Base-by-base conservation (phyloP, 2,797 vertebrate species). In the Phalloptychus januarius region DNA sequence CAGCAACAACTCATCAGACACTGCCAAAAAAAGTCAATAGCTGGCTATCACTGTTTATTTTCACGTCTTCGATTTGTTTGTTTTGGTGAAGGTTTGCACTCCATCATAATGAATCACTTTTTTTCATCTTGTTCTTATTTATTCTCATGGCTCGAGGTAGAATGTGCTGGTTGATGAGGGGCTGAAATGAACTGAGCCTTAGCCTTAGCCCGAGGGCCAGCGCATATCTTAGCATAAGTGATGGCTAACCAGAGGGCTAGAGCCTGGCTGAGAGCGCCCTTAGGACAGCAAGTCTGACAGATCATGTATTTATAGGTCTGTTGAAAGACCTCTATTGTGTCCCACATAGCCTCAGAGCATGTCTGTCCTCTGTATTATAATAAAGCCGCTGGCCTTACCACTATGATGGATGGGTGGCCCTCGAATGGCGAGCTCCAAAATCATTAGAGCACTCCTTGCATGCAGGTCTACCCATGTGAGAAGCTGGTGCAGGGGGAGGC, bases 221-320 rank as follows among this genome's bases (percentile, higher is more conserved):
- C 90, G 94, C 94, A 96, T 96, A 96, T 95, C 94, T 96, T 95
- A 95, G 94, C 95, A 96, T 95, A 95, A 95, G 95, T 95, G 95
- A 96, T 95, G 95, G 95, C 90, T 87, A 69, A 94, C 95, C 95
- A 75, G 80, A 91, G 93, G 95, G 93, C 92, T 91, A 73, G 92
- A 94, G 92, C 92, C 92, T 85, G 85, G 92, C 93, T 92, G 94
- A 93, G 92, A 93, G 88, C 83, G 91, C 93, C 95, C 92, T 73
- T 87, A 94, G 95, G 95, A 93, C 90, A 93, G 87, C 94, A 88
- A 90, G 90, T 88, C 93, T 95, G 95, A 95, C 95, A 95, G 94
- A 96, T 95, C 94, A 95, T 96, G 94, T 95, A 96, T 96, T 96
- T 96, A 96, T 95, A 94, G 95, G 95, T 96, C 94, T 95, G 94